Evolutionary conservation across 1,140 invertebrate species (phyloP).

Genomic region (Calliopsis andreniformis): DNA sequence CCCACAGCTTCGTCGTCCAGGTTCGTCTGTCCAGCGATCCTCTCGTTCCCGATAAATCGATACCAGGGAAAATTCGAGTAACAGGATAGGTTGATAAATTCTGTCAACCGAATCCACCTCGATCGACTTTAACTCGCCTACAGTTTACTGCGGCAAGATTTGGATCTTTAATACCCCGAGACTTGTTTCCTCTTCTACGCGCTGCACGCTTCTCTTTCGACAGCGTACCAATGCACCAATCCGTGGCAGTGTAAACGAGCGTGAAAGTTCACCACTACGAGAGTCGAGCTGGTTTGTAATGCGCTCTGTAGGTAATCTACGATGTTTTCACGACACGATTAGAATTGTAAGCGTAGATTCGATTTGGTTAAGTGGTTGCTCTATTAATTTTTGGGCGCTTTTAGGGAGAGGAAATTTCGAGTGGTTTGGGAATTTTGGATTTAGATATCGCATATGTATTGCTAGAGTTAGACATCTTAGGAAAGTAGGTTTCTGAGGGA

Average conservation of each 20-base stretch:
- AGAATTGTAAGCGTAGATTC: background rate
- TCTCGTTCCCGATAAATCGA: conserved; percentile 8
- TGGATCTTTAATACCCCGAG: background rate
- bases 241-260: background rate
- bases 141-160: background rate
- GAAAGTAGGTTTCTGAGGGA: too few species aligned
- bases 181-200: too few species aligned
- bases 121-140: conserved; percentile 21
- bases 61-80: conserved; percentile 21
- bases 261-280: background rate
- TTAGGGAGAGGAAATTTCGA: background rate
- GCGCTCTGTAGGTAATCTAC: too few species aligned
- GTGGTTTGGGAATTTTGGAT: too few species aligned
- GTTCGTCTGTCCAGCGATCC: background rate
- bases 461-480: too few species aligned
- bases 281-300: background rate
- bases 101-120: background rate
- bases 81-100: conserved; percentile 15
- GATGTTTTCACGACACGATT: too few species aligned
- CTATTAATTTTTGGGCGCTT: background rate
- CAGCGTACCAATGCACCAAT: too few species aligned
- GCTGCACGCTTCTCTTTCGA: too few species aligned
- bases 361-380: background rate
- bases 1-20: background rate
- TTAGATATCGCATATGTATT: too few species aligned